Evolutionary conservation across 1,140 invertebrate genomes (phyloP).

Genomic region (Listronotus bonariensis): DNA sequence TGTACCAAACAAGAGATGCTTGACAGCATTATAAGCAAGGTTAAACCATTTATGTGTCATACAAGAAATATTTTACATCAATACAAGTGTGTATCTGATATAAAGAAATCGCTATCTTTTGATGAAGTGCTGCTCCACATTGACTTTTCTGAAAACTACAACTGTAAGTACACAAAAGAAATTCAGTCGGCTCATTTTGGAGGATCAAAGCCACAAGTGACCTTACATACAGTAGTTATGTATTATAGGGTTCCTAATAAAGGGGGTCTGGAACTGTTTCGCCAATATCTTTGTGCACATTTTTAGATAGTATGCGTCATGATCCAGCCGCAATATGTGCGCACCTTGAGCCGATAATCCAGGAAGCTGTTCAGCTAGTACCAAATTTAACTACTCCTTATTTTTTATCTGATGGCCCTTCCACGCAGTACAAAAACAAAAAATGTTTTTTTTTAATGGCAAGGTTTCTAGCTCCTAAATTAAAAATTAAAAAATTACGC

Average conservation of each 20-base stretch:
- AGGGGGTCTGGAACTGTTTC: too few species aligned
- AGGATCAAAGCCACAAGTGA: conserved; percentile 12
- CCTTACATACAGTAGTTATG: not conserved
- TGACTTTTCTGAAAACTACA: conserved; percentile 45
- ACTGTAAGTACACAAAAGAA: conserved; percentile 41
- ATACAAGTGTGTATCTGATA: too few species aligned
- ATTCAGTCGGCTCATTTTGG: conserved; percentile 46
- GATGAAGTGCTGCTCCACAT: conserved; percentile 39
- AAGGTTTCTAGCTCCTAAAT: conserved; percentile 1
- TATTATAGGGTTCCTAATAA: not conserved
- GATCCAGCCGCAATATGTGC: conserved; percentile 41
- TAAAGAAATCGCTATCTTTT: too few species aligned
- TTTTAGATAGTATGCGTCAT: conserved; percentile 36
- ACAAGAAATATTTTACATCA: too few species aligned
- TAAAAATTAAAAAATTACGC: not conserved
- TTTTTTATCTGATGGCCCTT: conserved; percentile 11
- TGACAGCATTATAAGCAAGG: too few species aligned
- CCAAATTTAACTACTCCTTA: conserved; percentile 7
- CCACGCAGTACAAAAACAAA: conserved; percentile 13
- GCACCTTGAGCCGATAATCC: too few species aligned
- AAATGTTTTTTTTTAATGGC: not conserved
- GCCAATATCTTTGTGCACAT: conserved; percentile 4
- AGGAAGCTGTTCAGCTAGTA: too few species aligned
- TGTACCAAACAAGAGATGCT: too few species aligned
- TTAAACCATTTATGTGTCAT: too few species aligned